These are phyloP conservation scores for Hypercompe scribonia DNA, from an alignment of 2,888 invertebrate genomes.

Conservation along the genomic window DNA sequence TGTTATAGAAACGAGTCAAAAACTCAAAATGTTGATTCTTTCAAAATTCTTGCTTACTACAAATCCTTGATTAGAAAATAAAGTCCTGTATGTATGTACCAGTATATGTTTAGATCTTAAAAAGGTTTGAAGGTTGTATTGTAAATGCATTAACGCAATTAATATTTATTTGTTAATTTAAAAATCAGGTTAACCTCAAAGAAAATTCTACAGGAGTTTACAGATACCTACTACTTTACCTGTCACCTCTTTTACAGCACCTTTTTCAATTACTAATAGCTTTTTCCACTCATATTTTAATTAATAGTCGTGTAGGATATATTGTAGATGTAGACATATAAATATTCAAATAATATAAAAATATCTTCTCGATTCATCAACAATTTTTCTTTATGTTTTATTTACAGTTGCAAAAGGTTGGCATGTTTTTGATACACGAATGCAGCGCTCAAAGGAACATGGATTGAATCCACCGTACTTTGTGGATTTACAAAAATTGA, in stretches of 20 bases:
- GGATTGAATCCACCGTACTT: conserved; percentile 66
- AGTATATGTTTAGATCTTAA: too few relatives aligned
- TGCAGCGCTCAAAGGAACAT: conserved; percentile 68
- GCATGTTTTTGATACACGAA: conserved; percentile 54
- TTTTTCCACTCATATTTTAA: not conserved
- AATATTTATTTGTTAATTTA: too few relatives aligned
- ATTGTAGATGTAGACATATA: not conserved
- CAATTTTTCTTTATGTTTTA: conserved; percentile 47
- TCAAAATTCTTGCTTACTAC: too few relatives aligned
- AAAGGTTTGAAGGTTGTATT: too few relatives aligned
- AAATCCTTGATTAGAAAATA: too few relatives aligned
- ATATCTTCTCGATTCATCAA: conserved; percentile 51
- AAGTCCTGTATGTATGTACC: too few relatives aligned
- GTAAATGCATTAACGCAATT: too few relatives aligned
- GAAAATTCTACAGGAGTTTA: too few relatives aligned
- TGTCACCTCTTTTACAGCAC: not conserved
- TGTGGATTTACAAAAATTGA: conserved; percentile 73
- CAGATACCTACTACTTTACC: not conserved
- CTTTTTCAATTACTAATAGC: not conserved
- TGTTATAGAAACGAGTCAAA: too few relatives aligned
- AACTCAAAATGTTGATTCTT: too few relatives aligned
- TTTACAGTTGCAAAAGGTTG: conserved; percentile 52
- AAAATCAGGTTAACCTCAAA: too few relatives aligned
- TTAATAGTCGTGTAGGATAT: not conserved
- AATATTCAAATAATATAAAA: not conserved